Evolutionary conservation across 2,888 invertebrate species (phyloP).

Genomic region (Octonoba sinensis): DNA sequence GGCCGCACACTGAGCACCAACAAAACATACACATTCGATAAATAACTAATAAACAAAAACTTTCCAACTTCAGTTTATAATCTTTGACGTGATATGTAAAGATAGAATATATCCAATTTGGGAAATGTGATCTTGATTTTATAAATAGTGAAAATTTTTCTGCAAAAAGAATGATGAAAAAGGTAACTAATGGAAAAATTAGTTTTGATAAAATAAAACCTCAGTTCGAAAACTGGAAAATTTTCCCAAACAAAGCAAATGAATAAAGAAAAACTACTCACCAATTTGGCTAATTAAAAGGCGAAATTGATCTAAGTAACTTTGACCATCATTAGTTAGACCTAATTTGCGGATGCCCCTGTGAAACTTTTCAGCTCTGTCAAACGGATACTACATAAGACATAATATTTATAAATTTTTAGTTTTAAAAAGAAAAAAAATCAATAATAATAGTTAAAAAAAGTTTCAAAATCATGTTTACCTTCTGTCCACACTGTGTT

Average conservation of each 20-base stretch:
- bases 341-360: constrained; percentile 90
- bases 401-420: not conserved
- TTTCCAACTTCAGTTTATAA: too few species aligned
- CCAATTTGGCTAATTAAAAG: constrained; percentile 94
- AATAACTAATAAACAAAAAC: too few species aligned
- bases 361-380: constrained; percentile 93
- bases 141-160: too few species aligned
- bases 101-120: too few species aligned
- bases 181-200: too few species aligned
- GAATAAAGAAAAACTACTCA: constrained; percentile 68
- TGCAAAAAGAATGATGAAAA: too few species aligned
- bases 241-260: not conserved
- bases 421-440: not conserved
- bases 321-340: constrained; percentile 83
- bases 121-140: too few species aligned
- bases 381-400: constrained; percentile 77
- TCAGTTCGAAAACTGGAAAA: not conserved
- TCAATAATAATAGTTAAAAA: not conserved
- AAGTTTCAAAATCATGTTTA: constrained; percentile 4
- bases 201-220: too few species aligned
- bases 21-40: too few species aligned
- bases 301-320: constrained; percentile 93
- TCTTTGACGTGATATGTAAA: too few species aligned
- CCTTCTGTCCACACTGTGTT: constrained; percentile 76
- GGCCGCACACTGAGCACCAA: too few species aligned